Conservation (phyloP, 2,888 invertebrate genomes). For the Ametastegia equiseti region DNA sequence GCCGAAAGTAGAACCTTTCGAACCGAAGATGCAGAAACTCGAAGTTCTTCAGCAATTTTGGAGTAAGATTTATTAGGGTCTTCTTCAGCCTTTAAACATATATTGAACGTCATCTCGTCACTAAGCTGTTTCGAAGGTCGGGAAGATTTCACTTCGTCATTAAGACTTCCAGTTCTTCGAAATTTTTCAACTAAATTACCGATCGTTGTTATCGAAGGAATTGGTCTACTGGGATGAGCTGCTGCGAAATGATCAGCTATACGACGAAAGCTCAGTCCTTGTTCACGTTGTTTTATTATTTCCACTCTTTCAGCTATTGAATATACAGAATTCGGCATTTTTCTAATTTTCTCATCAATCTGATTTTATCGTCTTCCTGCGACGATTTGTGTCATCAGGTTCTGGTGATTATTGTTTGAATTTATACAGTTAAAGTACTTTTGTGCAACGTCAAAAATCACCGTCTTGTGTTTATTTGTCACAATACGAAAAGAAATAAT, state of each 20-base stretch:
- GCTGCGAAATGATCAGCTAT: background rate
- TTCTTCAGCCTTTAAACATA: background rate
- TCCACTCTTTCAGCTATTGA: slow-evolving; percentile 7
- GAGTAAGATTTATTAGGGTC: background rate
- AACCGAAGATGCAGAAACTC: background rate
- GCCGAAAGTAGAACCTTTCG: background rate
- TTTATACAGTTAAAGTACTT: too few species aligned
- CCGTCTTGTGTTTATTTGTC: too few species aligned
- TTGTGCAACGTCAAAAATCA: too few species aligned
- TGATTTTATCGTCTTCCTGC: too few species aligned
- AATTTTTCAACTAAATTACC: background rate
- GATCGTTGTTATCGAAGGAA: background rate
- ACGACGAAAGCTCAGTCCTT: slow-evolving; percentile 5
- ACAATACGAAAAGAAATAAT: background rate
- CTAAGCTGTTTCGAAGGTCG: background rate
- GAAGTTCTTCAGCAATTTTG: slow-evolving; percentile 5
- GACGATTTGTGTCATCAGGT: too few species aligned
- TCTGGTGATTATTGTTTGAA: too few species aligned
- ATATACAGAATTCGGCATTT: slow-evolving; percentile 22
- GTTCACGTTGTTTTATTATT: background rate
- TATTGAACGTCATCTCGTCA: background rate
- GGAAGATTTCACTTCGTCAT: background rate
- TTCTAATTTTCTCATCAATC: too few species aligned
- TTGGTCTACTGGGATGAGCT: background rate
- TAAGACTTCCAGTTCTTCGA: background rate